These are phyloP conservation scores for Ptiloglossa arizonensis DNA, from an alignment of 1,140 invertebrate genomes.

Conservation along the genomic window DNA sequence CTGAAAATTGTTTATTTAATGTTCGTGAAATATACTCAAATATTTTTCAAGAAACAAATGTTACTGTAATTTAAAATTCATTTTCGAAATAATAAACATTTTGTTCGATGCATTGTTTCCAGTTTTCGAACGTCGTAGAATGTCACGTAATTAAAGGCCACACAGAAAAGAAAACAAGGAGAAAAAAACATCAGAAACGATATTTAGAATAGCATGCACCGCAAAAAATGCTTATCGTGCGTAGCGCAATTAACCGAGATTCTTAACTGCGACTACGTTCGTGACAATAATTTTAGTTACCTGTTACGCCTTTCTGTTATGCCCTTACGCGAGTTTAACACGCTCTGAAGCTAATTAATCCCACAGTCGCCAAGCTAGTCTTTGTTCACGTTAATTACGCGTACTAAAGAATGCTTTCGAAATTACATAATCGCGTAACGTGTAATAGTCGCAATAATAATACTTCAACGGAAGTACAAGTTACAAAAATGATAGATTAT, in stretches of 20 bases:
- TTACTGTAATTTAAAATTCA: no score
- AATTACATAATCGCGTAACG: neutral
- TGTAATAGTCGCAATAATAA: neutral
- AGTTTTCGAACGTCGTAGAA: no score
- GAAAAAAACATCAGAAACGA: neutral
- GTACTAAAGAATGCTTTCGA: constrained; percentile 2
- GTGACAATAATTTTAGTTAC: constrained; percentile 34
- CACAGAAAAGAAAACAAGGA: neutral
- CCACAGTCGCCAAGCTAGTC: neutral
- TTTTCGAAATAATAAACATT: no score
- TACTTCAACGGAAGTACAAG: no score
- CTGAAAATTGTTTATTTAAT: no score
- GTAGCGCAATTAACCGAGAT: constrained; percentile 38
- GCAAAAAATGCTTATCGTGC: constrained; percentile 17
- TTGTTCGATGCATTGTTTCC: no score
- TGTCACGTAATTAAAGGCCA: neutral
- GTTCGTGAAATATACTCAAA: no score
- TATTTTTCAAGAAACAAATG: no score
- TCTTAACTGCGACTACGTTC: constrained; percentile 21
- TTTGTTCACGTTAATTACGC: constrained; percentile 41
- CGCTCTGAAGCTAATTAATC: constrained; percentile 45
- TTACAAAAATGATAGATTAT: no score
- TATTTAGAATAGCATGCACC: neutral
- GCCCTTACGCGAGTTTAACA: constrained; percentile 36
- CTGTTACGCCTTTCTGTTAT: constrained; percentile 41